These are phyloP conservation scores for Sarcophaga rosellei DNA, from an alignment of 2,888 invertebrate species.

Conservation along the genomic window DNA sequence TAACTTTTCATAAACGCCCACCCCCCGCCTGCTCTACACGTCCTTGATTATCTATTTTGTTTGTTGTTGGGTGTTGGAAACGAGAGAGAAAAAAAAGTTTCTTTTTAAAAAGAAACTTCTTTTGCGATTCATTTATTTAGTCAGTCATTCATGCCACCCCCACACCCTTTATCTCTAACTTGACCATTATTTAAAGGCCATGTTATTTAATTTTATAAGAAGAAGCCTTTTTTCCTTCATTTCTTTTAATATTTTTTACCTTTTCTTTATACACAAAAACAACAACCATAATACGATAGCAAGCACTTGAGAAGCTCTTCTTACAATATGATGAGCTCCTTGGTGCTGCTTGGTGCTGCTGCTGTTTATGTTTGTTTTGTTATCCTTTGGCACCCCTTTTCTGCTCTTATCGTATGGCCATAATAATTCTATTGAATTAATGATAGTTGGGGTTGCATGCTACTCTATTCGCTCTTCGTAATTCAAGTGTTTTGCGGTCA, in stretches of 20 bases:
- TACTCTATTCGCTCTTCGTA: slow-evolving; percentile 21
- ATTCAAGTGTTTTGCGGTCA: slow-evolving; percentile 51
- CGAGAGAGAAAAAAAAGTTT: slow-evolving; percentile 1
- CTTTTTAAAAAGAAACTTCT: slow-evolving; percentile 43
- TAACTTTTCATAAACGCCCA: slow-evolving; percentile 64
- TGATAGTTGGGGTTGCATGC: neutral
- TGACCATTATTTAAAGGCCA: slow-evolving; percentile 45
- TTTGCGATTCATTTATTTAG: slow-evolving; percentile 32
- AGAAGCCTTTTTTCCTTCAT: slow-evolving; percentile 18
- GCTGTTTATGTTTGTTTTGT: neutral
- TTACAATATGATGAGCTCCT: neutral
- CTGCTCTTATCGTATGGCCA: neutral
- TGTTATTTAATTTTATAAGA: slow-evolving; percentile 30
- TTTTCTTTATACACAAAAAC: neutral
- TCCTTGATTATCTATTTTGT: slow-evolving; percentile 61
- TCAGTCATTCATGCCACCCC: neutral
- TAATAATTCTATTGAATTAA: neutral
- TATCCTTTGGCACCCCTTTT: neutral
- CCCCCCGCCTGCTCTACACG: neutral
- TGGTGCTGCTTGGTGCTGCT: too few species aligned
- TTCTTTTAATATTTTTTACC: neutral
- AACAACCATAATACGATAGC: neutral
- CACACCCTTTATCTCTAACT: neutral
- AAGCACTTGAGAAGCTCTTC: slow-evolving; percentile 3
- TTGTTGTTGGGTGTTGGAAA: slow-evolving; percentile 14